phyloP scores from a whole-genome alignment of 2,888 invertebrate genomes.

The Hirtodrosophila duncani region DNA sequence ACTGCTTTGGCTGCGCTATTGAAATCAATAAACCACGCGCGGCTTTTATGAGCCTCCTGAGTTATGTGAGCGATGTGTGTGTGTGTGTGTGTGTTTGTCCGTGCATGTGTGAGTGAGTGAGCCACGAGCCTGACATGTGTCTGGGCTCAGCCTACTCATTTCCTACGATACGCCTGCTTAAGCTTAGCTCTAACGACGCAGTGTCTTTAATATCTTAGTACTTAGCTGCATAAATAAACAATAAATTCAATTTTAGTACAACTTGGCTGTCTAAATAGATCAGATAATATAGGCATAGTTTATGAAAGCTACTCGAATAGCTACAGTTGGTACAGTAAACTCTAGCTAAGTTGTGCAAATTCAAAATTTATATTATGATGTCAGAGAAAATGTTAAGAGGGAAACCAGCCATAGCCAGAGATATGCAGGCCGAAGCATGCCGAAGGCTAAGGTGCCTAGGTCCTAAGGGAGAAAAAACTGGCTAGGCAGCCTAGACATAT shows the following conservation, averaged over 20 bases:
- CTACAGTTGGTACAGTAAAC: no score
- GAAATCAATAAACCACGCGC: slow-evolving; percentile 66
- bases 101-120: slow-evolving; percentile 15
- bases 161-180: no score
- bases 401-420: no score
- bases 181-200: slow-evolving; percentile 14
- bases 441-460: no score
- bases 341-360: no score
- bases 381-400: no score
- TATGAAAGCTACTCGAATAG: no score
- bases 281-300: slow-evolving; percentile 7
- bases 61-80: slow-evolving; percentile 37
- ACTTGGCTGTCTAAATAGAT: slow-evolving; percentile 41
- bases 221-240: slow-evolving; percentile 72
- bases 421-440: no score
- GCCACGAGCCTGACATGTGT: slow-evolving; percentile 53
- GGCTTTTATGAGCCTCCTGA: slow-evolving; percentile 61
- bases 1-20: no score
- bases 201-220: slow-evolving; percentile 67
- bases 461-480: no score
- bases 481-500: no score
- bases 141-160: slow-evolving; percentile 18
- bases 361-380: no score
- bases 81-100: slow-evolving; percentile 5
- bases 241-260: slow-evolving; percentile 64